Conservation (phyloP, 2,797 vertebrate genomes). For the Clarias laeviceps region DNA sequence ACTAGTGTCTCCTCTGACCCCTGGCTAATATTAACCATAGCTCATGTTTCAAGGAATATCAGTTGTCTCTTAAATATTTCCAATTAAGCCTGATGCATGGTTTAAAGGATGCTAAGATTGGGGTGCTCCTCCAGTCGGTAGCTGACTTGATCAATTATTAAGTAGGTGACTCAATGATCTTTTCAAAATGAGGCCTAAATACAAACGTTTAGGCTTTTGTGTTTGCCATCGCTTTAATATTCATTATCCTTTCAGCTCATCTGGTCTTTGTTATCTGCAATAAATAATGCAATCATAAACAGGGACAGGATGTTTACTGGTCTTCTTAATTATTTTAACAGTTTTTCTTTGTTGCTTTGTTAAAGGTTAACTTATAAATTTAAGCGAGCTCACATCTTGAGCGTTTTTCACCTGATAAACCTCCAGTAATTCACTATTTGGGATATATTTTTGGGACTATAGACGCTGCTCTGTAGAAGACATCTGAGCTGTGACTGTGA, state of each 20-base stretch:
- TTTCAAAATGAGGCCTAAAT: conserved; percentile 28
- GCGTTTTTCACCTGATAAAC: conserved; percentile 13
- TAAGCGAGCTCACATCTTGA: conserved; percentile 8
- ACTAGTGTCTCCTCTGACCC: conserved; percentile 37
- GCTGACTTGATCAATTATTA: conserved; percentile 18
- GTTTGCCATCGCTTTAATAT: conserved; percentile 5
- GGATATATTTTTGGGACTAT: conserved; percentile 20
- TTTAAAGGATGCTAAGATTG: conserved; percentile 13
- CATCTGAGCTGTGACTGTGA: conserved; percentile 35
- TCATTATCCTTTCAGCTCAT: conserved; percentile 1
- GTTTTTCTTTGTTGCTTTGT: conserved; percentile 10
- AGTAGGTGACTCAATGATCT: conserved; percentile 24
- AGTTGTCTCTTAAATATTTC: conserved; percentile 32
- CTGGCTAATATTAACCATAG: conserved; percentile 47
- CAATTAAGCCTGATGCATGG: conserved; percentile 34
- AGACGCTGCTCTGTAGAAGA: conserved; percentile 13
- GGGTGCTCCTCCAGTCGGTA: conserved; percentile 18
- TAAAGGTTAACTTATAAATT: conserved; percentile 7
- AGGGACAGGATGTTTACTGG: background rate
- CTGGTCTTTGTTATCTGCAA: conserved; percentile 3
- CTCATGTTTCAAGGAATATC: conserved; percentile 30
- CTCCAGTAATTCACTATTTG: conserved; percentile 2
- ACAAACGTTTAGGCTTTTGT: conserved; percentile 15
- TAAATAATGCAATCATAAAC: conserved; percentile 12
- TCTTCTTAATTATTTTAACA: conserved; percentile 22